Percentiles rank a stretch among this genome's conserved stretches.
Evolutionary conservation across 2,888 invertebrate genomes (phyloP).

Genomic region (Hirudinaria manillensis): DNA sequence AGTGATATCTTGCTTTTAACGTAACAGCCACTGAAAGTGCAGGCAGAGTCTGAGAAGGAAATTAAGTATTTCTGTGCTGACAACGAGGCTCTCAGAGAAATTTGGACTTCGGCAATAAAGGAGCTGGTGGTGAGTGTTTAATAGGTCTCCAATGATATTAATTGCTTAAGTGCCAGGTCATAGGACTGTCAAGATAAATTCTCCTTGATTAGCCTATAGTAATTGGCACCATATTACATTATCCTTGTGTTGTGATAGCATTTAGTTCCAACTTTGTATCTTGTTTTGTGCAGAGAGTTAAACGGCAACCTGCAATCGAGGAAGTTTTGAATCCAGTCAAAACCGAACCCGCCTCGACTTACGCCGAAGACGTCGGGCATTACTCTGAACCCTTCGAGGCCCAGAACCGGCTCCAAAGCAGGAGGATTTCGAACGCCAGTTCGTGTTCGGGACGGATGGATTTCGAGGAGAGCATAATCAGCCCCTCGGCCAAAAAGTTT

Average conservation of each 20-base stretch:
- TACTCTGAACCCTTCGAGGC: slow-evolving; percentile 25
- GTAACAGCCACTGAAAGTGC: neutral
- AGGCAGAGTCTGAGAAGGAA: slow-evolving; percentile 13
- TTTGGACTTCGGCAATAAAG: slow-evolving; percentile 17
- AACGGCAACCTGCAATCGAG: neutral
- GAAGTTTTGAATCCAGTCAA: neutral
- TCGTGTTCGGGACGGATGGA: slow-evolving; percentile 5
- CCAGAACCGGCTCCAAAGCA: neutral
- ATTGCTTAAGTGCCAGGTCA: too few species aligned
- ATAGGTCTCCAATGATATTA: too few species aligned
- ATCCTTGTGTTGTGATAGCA: too few species aligned
- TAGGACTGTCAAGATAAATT: too few species aligned
- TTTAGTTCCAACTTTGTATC: too few species aligned
- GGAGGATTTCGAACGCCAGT: slow-evolving; percentile 17
- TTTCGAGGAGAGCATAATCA: neutral
- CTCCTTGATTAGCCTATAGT: too few species aligned
- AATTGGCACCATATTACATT: too few species aligned
- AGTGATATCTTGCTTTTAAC: neutral
- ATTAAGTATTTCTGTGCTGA: slow-evolving; percentile 25
- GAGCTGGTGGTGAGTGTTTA: slow-evolving; percentile 14
- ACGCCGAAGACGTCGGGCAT: neutral
- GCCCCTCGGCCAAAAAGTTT: slow-evolving; percentile 18
- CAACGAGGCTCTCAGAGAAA: slow-evolving; percentile 12
- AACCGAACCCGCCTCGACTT: neutral
- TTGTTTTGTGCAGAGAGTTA: too few species aligned